These are phyloP conservation scores for Protaetia brevitarsis DNA, from an alignment of 1,140 invertebrate genomes.

Conservation along the genomic window DNA sequence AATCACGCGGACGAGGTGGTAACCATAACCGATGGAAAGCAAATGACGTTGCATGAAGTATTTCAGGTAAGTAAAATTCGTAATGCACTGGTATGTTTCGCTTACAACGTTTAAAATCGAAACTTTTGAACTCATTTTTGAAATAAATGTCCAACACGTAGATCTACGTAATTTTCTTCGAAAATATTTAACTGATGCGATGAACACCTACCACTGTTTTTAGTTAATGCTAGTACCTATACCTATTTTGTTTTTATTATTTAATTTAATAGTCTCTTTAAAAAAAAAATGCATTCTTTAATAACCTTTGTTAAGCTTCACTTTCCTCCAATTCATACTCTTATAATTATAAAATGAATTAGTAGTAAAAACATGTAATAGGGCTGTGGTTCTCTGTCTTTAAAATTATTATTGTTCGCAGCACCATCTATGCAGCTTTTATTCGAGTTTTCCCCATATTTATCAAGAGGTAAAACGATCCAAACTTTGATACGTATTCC, in stretches of 20 bases:
- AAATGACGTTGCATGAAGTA: conserved; percentile 91
- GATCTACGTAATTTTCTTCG: background rate
- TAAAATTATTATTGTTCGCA: conserved; percentile 13
- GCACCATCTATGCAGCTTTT: conserved; percentile 22
- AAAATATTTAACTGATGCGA: background rate
- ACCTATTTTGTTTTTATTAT: too few relatives aligned
- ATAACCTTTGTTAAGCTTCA: too few relatives aligned
- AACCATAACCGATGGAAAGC: conserved; percentile 67
- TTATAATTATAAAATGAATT: background rate
- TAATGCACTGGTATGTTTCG: background rate
- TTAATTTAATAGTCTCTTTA: too few relatives aligned
- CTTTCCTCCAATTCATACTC: too few relatives aligned
- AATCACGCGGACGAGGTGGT: conserved; percentile 87
- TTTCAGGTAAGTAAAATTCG: conserved; percentile 57
- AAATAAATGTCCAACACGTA: background rate
- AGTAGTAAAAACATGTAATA: background rate
- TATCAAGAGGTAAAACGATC: conserved; percentile 18
- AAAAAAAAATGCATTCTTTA: too few relatives aligned
- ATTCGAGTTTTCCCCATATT: conserved; percentile 20
- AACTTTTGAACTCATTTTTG: conserved; percentile 28
- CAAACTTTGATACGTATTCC: too few relatives aligned
- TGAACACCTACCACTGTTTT: too few relatives aligned
- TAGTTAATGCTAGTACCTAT: too few relatives aligned
- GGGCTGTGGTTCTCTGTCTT: background rate
- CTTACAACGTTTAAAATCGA: conserved; percentile 45